Percentiles rank a stretch among this genome's conserved stretches.
Conservation (phyloP, 2,888 invertebrate genomes). For the Esperia sulphurella region DNA sequence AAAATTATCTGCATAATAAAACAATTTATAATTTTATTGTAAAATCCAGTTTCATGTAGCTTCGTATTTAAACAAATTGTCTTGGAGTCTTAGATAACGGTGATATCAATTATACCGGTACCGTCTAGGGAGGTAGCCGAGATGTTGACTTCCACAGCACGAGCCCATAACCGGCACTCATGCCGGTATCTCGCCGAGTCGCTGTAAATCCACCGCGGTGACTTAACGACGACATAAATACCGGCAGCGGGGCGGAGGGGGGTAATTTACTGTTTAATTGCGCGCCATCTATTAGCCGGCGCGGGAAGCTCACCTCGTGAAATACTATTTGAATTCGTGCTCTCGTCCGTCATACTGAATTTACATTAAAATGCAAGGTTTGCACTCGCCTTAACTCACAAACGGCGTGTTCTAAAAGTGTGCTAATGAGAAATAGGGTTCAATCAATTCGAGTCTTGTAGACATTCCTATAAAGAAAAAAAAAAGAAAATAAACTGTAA, state of each 20-base stretch:
- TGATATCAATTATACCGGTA: not conserved
- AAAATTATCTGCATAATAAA: too few relatives aligned
- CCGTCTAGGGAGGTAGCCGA: not conserved
- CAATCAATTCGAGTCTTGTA: too few relatives aligned
- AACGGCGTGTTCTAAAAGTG: too few relatives aligned
- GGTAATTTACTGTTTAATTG: conserved; percentile 56
- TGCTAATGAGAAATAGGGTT: too few relatives aligned
- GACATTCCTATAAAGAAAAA: not conserved
- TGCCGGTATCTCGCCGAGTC: conserved; percentile 6
- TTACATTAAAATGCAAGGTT: not conserved
- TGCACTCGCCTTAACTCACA: not conserved
- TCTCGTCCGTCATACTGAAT: not conserved
- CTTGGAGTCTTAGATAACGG: not conserved
- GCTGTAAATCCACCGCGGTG: conserved; percentile 45
- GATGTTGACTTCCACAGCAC: not conserved
- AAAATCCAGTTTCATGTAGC: too few relatives aligned
- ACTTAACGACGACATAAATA: conserved; percentile 59
- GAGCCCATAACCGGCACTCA: not conserved
- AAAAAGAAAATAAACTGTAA: too few relatives aligned
- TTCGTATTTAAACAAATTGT: too few relatives aligned
- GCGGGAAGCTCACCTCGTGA: conserved; percentile 18
- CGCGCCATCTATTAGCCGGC: conserved; percentile 51
- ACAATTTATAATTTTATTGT: too few relatives aligned
- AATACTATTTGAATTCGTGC: conserved; percentile 4
- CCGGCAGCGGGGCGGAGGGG: conserved; percentile 16